phyloP scores from a whole-genome alignment of 1,140 invertebrate species.

The Halesus radiatus region DNA sequence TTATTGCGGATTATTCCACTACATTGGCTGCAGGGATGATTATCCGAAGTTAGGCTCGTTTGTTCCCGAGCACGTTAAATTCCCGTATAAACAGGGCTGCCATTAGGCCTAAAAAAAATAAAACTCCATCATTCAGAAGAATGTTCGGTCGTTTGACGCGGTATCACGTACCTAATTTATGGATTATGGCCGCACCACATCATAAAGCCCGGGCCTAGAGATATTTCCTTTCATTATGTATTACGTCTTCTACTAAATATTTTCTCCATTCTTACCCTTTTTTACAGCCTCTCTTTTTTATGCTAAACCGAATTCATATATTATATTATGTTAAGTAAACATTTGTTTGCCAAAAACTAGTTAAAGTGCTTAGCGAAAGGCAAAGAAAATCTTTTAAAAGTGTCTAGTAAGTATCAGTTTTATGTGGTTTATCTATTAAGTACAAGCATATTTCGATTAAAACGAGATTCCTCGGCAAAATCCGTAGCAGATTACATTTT shows the following conservation, averaged over 20 bases:
- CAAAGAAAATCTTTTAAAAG: no score
- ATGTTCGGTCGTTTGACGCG: constrained; percentile 24
- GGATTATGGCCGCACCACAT: constrained; percentile 7
- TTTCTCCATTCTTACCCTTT: neutral
- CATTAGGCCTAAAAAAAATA: neutral
- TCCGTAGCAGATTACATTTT: neutral
- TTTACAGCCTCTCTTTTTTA: no score
- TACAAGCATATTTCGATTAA: no score
- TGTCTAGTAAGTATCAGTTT: no score
- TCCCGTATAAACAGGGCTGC: constrained; percentile 3
- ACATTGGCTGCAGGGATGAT: constrained; percentile 27
- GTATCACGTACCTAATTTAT: constrained; percentile 30
- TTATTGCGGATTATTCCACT: constrained; percentile 38
- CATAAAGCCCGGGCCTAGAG: neutral
- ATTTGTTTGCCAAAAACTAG: no score
- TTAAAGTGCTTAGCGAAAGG: no score
- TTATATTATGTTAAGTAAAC: no score
- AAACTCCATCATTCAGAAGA: constrained; percentile 12
- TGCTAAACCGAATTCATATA: no score
- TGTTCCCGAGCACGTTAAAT: constrained; percentile 15
- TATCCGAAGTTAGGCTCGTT: constrained; percentile 18
- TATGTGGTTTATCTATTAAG: no score
- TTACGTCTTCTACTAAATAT: neutral
- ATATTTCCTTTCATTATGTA: constrained; percentile 7
- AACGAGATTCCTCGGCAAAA: neutral